phyloP scores from a whole-genome alignment of 2,888 invertebrate species.

The Macroteleia sp. region DNA sequence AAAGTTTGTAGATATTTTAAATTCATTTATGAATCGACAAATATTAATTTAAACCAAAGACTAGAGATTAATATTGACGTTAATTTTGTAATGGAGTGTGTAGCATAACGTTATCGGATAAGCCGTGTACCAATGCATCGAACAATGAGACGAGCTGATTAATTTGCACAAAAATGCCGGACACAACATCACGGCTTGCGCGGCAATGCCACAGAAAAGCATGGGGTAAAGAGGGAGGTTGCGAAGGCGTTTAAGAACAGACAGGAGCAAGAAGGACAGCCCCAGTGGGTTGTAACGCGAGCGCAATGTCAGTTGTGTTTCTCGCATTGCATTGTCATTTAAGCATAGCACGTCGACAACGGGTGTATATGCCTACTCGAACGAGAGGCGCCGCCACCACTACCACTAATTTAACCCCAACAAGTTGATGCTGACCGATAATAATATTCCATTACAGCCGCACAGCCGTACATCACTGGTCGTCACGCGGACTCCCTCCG shows the following conservation, averaged over 20 bases:
- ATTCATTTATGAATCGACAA: no score
- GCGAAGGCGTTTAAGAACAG: slow-evolving; percentile 22
- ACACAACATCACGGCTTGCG: slow-evolving; percentile 37
- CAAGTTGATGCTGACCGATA: slow-evolving; percentile 81
- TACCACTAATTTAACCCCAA: slow-evolving; percentile 77
- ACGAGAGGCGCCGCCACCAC: slow-evolving; percentile 63
- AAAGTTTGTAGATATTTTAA: no score
- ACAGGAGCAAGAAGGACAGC: slow-evolving; percentile 31
- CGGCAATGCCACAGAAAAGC: slow-evolving; percentile 9
- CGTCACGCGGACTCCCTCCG: slow-evolving; percentile 79
- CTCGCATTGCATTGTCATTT: slow-evolving; percentile 67
- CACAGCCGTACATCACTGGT: slow-evolving; percentile 80
- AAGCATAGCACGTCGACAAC: slow-evolving; percentile 60
- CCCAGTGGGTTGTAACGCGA: slow-evolving; percentile 41
- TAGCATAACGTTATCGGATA: slow-evolving; percentile 24
- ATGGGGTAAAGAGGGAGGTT: slow-evolving; percentile 1
- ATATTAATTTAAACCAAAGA: no score
- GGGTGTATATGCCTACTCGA: slow-evolving; percentile 63
- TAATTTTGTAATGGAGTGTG: no score
- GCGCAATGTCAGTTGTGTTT: slow-evolving; percentile 60
- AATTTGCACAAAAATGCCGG: slow-evolving; percentile 63
- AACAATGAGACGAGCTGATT: slow-evolving; percentile 53
- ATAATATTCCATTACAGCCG: slow-evolving; percentile 83
- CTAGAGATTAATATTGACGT: no score
- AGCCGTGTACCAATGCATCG: neutral